Evolutionary conservation across 2,113 vertebrate species (phyloP).

Genomic region (Sceloporus tristichus): DNA sequence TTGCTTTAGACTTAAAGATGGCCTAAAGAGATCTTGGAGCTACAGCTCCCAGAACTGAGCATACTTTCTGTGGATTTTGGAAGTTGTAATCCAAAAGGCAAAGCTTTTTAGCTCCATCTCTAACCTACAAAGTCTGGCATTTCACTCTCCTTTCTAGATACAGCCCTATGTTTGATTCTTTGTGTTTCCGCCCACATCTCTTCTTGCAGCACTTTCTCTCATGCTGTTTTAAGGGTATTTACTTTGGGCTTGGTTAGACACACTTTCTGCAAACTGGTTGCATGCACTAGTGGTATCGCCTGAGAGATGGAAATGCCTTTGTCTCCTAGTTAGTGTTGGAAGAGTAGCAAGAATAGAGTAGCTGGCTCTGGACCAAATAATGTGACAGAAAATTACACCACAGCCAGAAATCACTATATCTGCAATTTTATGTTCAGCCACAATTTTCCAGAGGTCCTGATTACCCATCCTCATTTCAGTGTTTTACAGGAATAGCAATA

Average conservation of each 20-base stretch:
- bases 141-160: conserved; percentile 8
- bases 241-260: conserved; percentile 47
- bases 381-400: conserved; percentile 66
- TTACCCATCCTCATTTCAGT: conserved; percentile 64
- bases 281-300: conserved; percentile 53
- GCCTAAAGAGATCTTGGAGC: background rate
- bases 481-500: conserved; percentile 68
- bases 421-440: conserved; percentile 62
- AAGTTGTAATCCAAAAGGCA: too few relatives aligned
- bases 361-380: conserved; percentile 51
- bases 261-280: conserved; percentile 52
- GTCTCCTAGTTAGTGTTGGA: conserved; percentile 71
- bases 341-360: conserved; percentile 50
- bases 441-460: conserved; percentile 68
- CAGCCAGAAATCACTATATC: conserved; percentile 64
- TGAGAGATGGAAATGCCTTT: conserved; percentile 67
- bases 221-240: conserved; percentile 40
- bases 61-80: too few relatives aligned
- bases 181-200: conserved; percentile 22
- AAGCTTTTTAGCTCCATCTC: too few relatives aligned
- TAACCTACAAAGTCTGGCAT: conserved; percentile 10
- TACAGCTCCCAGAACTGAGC: too few relatives aligned
- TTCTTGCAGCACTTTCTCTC: conserved; percentile 35
- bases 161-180: background rate
- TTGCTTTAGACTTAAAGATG: background rate